Percentiles rank a stretch among this genome's conserved stretches.
Conservation (phyloP, 1,140 invertebrate genomes). For the Drosophila lacertosa region DNA sequence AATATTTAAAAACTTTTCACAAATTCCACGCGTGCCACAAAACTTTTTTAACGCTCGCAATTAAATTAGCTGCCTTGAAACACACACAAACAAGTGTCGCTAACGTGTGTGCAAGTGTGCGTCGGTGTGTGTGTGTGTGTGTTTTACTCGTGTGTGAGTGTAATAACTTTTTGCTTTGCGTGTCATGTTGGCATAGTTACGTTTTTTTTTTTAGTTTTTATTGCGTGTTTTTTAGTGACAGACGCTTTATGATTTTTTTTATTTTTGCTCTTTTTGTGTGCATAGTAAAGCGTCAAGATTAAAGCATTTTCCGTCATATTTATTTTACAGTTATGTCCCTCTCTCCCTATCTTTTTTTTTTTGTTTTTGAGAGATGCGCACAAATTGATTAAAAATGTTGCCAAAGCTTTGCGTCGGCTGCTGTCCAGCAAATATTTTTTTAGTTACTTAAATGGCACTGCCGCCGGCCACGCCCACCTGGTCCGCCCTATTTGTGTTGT, state of each 20-base stretch:
- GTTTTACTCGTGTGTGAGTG: conserved; percentile 27
- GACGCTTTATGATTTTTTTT: conserved; percentile 48
- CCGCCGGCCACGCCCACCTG: conserved; percentile 29
- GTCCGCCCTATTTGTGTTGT: conserved; percentile 46
- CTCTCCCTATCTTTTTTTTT: neutral
- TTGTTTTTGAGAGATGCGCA: conserved; percentile 18
- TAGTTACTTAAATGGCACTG: conserved; percentile 51
- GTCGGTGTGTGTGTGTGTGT: neutral
- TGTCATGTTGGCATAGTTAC: conserved; percentile 39
- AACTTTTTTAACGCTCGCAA: conserved; percentile 70
- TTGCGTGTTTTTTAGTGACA: conserved; percentile 8
- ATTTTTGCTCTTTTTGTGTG: conserved; percentile 8
- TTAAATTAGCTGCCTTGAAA: conserved; percentile 66
- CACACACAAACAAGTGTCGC: conserved; percentile 10
- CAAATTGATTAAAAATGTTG: conserved; percentile 78
- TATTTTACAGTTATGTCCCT: conserved; percentile 38
- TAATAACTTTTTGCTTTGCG: conserved; percentile 53
- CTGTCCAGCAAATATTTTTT: conserved; percentile 65
- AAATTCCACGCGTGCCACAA: conserved; percentile 64
- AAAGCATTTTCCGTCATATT: conserved; percentile 59
- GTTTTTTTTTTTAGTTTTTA: conserved; percentile 35
- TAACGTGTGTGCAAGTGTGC: neutral
- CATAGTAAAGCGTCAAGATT: conserved; percentile 31
- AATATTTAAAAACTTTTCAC: conserved; percentile 49
- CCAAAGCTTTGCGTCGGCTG: conserved; percentile 39